phyloP scores from a whole-genome alignment of 2,113 vertebrate genomes.

The Archocentrus centrarchus region DNA sequence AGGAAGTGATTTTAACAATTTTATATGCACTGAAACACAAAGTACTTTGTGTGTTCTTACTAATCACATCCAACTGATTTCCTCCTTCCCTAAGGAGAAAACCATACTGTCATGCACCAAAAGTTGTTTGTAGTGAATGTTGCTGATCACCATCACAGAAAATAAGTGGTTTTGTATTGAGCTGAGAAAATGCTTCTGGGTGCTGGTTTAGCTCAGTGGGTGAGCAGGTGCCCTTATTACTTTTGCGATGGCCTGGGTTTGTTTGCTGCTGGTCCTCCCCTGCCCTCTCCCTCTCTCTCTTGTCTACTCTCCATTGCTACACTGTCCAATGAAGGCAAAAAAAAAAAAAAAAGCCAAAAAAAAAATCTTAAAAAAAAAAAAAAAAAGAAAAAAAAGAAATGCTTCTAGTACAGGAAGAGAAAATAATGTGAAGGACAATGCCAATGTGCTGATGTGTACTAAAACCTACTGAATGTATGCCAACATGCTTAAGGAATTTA shows the following conservation, averaged over 20 bases:
- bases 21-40: neutral
- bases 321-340: too few species aligned
- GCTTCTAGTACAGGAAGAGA: neutral
- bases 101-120: neutral
- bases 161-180: too few species aligned
- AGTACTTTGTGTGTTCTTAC: fast-evolving
- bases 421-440: neutral
- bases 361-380: too few species aligned
- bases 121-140: neutral
- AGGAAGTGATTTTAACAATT: neutral
- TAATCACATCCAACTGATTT: neutral
- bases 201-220: too few species aligned
- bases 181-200: neutral
- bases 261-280: too few species aligned
- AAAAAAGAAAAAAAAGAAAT: too few species aligned
- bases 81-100: neutral
- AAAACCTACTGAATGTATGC: neutral
- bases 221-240: too few species aligned
- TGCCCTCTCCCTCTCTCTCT: too few species aligned
- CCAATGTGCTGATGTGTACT: neutral
- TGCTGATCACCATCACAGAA: neutral
- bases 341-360: too few species aligned
- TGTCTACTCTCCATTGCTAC: too few species aligned
- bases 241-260: too few species aligned
- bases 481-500: neutral